Evolutionary conservation across 2,888 invertebrate species (phyloP).

Genomic region (Andrena bicolor): DNA sequence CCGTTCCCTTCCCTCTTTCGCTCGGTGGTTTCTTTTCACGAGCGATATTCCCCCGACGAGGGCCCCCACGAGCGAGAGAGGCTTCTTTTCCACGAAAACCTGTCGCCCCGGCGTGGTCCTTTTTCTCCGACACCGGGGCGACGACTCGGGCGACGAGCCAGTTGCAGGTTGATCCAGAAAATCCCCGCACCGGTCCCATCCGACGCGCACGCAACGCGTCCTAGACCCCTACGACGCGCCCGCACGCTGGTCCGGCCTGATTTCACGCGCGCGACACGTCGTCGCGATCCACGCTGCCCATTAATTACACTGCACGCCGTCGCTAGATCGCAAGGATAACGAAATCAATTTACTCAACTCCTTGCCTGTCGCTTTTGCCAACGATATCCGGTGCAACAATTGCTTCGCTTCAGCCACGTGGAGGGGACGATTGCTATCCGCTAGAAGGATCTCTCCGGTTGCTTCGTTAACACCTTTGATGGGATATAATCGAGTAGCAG

Average conservation of each 20-base stretch:
- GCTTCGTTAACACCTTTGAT: conserved; percentile 41
- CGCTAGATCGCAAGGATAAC: conserved; percentile 28
- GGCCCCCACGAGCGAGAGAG: conserved; percentile 16
- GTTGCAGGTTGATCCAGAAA: conserved; percentile 39
- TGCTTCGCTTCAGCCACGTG: not conserved
- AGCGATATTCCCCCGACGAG: conserved; percentile 21
- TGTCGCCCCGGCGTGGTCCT: conserved; percentile 36
- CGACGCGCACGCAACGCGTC: not conserved
- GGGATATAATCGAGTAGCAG: not conserved
- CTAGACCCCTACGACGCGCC: not conserved
- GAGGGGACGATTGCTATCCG: conserved; percentile 26
- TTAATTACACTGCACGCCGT: conserved; percentile 39
- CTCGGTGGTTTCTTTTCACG: conserved; percentile 30
- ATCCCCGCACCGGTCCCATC: conserved; percentile 17
- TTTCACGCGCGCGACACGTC: conserved; percentile 34
- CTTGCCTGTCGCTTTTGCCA: not conserved
- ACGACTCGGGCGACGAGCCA: conserved; percentile 42
- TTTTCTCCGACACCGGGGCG: conserved; percentile 48
- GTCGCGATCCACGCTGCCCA: conserved; percentile 18
- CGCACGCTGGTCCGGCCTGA: conserved; percentile 9
- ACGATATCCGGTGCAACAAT: conserved; percentile 26
- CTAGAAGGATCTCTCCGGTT: conserved; percentile 13
- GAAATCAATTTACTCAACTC: conserved; percentile 38
- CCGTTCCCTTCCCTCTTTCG: not conserved
- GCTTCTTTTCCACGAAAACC: conserved; percentile 61